These are phyloP conservation scores for Tipula lateralis DNA, from an alignment of 2,888 invertebrate genomes.

Conservation along the genomic window DNA sequence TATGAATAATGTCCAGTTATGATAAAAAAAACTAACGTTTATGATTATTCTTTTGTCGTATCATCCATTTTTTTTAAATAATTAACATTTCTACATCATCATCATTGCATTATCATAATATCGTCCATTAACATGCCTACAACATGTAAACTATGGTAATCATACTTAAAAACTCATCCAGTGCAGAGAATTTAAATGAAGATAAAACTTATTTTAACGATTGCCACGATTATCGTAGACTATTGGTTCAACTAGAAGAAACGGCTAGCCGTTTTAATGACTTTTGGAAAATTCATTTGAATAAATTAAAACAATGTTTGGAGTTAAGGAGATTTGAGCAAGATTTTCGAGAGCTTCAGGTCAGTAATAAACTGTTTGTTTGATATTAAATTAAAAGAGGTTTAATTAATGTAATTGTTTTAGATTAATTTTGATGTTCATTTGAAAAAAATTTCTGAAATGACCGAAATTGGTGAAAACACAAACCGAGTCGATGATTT, in stretches of 20 bases:
- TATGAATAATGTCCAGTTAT: too few species aligned
- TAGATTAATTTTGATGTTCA: constrained; percentile 72
- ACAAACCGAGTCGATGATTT: constrained; percentile 72
- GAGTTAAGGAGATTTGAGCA: constrained; percentile 90
- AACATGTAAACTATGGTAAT: neutral
- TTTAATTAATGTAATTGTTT: constrained; percentile 12
- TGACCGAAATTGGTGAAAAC: constrained; percentile 88
- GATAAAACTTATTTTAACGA: constrained; percentile 46
- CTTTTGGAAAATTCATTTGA: constrained; percentile 91
- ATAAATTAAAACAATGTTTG: constrained; percentile 82
- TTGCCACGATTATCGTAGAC: constrained; percentile 57
- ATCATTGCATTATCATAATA: constrained; percentile 4
- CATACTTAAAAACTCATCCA: constrained; percentile 42
- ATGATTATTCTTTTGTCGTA: neutral
- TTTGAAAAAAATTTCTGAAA: constrained; percentile 71
- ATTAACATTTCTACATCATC: neutral
- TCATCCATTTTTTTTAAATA: neutral
- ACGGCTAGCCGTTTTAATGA: constrained; percentile 90
- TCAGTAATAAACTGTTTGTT: constrained; percentile 45
- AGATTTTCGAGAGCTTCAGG: constrained; percentile 86
- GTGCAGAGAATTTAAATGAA: constrained; percentile 48
- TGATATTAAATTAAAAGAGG: neutral
- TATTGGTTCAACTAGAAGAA: constrained; percentile 88
- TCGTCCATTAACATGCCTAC: neutral
- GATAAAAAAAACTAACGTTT: too few species aligned